Evolutionary conservation across 37 sponge, comb jelly and placozoan genomes (phyloP).

Genomic region (Crambe crambe): DNA sequence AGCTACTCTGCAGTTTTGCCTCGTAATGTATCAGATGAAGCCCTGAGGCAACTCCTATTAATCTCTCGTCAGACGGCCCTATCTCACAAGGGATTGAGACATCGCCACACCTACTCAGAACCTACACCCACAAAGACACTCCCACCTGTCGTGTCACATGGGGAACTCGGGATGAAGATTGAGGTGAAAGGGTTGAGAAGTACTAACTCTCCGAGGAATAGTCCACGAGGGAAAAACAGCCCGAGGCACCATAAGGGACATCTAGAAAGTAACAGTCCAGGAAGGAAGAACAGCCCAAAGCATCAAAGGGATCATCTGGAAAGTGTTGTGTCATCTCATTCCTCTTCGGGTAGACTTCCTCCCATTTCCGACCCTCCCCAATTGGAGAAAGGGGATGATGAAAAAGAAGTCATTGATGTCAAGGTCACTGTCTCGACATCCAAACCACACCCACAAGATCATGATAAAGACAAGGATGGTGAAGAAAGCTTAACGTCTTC

Average conservation of each 20-base stretch:
- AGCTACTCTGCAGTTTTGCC: slow-evolving; percentile 19
- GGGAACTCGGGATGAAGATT: slow-evolving; percentile 26
- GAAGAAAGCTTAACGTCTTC: background rate
- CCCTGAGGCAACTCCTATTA: background rate
- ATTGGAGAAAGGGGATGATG: background rate
- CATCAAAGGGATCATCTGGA: too few species aligned
- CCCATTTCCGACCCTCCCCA: background rate
- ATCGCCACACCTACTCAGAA: background rate
- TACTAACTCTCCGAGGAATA: too few species aligned
- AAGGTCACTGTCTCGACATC: too few species aligned
- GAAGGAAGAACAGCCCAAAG: background rate
- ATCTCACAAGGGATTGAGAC: background rate
- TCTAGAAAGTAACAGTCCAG: background rate
- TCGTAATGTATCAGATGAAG: background rate
- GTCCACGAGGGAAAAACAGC: background rate
- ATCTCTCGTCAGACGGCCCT: slow-evolving; percentile 9
- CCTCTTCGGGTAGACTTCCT: too few species aligned
- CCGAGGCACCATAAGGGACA: background rate
- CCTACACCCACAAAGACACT: background rate
- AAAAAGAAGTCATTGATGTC: background rate
- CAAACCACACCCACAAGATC: background rate
- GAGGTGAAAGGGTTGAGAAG: slow-evolving; percentile 8
- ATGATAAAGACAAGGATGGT: background rate
- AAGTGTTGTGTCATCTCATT: too few species aligned
- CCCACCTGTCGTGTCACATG: slow-evolving; percentile 14